phyloP scores from a whole-genome alignment of 2,113 vertebrate genomes.

The Sander vitreus region DNA sequence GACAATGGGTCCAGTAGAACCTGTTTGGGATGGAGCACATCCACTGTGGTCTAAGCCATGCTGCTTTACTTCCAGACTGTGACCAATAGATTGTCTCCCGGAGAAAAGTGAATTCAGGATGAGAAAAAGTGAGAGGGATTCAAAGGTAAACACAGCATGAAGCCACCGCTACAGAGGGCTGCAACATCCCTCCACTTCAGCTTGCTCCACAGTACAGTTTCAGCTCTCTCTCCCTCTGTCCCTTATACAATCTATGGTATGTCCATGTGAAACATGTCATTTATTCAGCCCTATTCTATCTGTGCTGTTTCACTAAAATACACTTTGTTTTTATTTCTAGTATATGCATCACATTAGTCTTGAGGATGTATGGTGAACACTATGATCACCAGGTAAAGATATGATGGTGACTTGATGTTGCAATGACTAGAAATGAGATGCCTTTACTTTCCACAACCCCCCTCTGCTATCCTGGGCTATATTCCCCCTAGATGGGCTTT shows the following conservation, averaged over 20 bases:
- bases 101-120: slow-evolving; percentile 63
- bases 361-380: slow-evolving; percentile 8
- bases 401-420: slow-evolving; percentile 32
- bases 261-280: slow-evolving; percentile 9
- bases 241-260: not conserved
- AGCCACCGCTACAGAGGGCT: slow-evolving; percentile 24
- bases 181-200: not conserved
- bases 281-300: slow-evolving; percentile 4
- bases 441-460: slow-evolving; percentile 51
- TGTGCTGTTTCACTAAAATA: not conserved
- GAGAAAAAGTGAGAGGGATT: slow-evolving; percentile 40
- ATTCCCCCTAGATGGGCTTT: slow-evolving; percentile 75
- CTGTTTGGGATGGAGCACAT: slow-evolving; percentile 39
- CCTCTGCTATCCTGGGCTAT: slow-evolving; percentile 36
- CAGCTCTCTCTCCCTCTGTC: slow-evolving; percentile 14
- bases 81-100: slow-evolving; percentile 70
- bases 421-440: slow-evolving; percentile 66
- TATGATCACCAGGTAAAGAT: slow-evolving; percentile 30
- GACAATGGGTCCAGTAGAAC: slow-evolving; percentile 18
- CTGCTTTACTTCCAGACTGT: slow-evolving; percentile 59
- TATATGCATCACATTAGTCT: not conserved
- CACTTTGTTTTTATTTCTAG: not conserved
- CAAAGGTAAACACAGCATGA: slow-evolving; percentile 52
- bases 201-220: slow-evolving; percentile 8
- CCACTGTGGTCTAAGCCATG: slow-evolving; percentile 15